These are phyloP conservation scores for Platanista minor DNA, from an alignment of 2,113 vertebrate species.

Conservation along the genomic window DNA sequence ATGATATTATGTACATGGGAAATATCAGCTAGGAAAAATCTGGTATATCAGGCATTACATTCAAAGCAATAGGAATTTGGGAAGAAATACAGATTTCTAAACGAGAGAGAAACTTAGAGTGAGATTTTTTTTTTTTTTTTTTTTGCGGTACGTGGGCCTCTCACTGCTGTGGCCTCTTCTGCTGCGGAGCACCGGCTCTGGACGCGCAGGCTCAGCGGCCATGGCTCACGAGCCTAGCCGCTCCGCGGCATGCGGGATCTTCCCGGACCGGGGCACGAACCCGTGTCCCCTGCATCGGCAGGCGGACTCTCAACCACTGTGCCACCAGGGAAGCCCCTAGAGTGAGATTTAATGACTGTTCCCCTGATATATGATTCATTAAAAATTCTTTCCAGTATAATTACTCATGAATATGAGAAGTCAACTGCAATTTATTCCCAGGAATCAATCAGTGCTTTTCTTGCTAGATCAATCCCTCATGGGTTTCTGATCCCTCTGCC, in stretches of 20 bases:
- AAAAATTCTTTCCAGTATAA: constrained; percentile 30
- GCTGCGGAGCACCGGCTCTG: too few species aligned
- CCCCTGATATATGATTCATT: neutral
- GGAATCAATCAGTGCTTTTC: neutral
- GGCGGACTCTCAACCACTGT: too few species aligned
- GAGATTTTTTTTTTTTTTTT: too few species aligned
- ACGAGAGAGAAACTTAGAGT: neutral
- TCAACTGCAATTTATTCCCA: constrained; percentile 8
- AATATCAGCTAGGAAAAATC: neutral
- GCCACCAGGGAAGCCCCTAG: too few species aligned
- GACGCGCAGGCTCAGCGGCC: too few species aligned
- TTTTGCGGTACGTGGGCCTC: too few species aligned
- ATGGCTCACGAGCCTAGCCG: too few species aligned
- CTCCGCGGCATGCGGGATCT: too few species aligned
- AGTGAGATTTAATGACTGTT: neutral
- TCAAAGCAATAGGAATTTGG: neutral
- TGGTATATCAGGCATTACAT: neutral
- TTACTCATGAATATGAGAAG: constrained; percentile 10
- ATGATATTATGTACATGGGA: neutral
- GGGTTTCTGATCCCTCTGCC: constrained; percentile 11
- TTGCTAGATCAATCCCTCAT: neutral
- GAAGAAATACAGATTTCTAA: neutral
- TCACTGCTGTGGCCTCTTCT: too few species aligned
- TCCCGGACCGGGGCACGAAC: too few species aligned
- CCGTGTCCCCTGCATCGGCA: too few species aligned